A percentile compares a stretch with the other conserved stretches of the same genome.
Conservation (phyloP, 2,797 vertebrate genomes). For the Lepus oiostolus region DNA sequence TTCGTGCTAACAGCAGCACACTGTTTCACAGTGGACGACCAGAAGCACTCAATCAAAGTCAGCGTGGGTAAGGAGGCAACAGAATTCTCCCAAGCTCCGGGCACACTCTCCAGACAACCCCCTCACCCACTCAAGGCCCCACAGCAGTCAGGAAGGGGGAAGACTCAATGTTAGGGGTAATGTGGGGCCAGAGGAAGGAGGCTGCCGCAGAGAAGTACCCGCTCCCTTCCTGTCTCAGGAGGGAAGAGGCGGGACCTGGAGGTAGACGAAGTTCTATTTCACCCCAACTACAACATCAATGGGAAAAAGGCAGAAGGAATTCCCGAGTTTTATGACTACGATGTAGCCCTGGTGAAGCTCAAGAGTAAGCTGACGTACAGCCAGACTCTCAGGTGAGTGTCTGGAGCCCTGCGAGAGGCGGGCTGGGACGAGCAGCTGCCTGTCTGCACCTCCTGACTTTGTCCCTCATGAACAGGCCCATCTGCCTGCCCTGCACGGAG, state of each 20-base stretch:
- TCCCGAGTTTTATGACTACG: slow-evolving; percentile 93
- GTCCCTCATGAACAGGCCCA: slow-evolving; percentile 87
- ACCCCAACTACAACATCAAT: slow-evolving; percentile 87
- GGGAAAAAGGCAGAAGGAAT: slow-evolving; percentile 86
- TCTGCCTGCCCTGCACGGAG: slow-evolving; percentile 92
- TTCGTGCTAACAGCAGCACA: slow-evolving; percentile 93
- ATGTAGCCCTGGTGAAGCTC: slow-evolving; percentile 90
- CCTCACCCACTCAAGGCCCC: neutral
- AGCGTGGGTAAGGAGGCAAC: slow-evolving; percentile 73
- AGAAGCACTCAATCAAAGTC: slow-evolving; percentile 72
- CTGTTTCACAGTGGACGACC: slow-evolving; percentile 89
- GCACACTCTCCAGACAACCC: neutral
- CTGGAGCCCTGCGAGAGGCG: neutral
- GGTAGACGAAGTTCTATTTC: slow-evolving; percentile 81
- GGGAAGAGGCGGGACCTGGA: neutral
- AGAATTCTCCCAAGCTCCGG: neutral
- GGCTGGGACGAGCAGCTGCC: accelerated
- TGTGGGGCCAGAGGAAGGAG: neutral
- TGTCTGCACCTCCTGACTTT: neutral
- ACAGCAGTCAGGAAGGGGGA: neutral
- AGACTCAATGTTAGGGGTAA: neutral
- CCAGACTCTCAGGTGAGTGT: slow-evolving; percentile 87
- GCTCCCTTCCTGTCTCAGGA: slow-evolving; percentile 10
- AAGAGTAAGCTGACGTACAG: slow-evolving; percentile 81
- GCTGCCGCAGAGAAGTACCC: neutral